A percentile compares a stretch with the other conserved stretches of the same genome.
phyloP scores from a whole-genome alignment of 2,888 invertebrate genomes.

The Mechanitis mazaeus region DNA sequence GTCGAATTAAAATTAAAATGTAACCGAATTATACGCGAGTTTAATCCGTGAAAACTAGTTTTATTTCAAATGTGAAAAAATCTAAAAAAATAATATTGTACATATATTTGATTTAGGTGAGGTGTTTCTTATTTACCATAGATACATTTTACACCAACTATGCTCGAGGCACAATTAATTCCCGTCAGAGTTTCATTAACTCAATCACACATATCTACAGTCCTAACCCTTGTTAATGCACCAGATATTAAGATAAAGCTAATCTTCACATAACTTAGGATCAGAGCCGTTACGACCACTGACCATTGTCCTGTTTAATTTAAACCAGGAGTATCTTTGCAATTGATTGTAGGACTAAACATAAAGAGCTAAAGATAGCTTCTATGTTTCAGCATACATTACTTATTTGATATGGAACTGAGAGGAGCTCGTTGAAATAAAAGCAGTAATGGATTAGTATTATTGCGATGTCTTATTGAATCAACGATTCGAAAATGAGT shows the following conservation, averaged over 20 bases:
- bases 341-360: constrained; percentile 63
- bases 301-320: constrained; percentile 76
- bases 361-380: constrained; percentile 12
- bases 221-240: constrained; percentile 51
- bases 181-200: constrained; percentile 32
- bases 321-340: constrained; percentile 52
- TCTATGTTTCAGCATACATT: constrained; percentile 18
- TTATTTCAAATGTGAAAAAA: too few relatives aligned
- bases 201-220: constrained; percentile 35
- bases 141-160: neutral
- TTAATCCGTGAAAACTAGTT: too few relatives aligned
- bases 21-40: too few relatives aligned
- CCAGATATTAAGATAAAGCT: constrained; percentile 72
- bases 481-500: constrained; percentile 14
- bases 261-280: constrained; percentile 75
- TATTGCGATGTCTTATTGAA: neutral
- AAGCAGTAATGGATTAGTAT: constrained; percentile 26
- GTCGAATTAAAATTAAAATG: too few relatives aligned
- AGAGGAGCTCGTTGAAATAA: neutral
- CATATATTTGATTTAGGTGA: too few relatives aligned
- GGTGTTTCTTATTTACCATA: neutral
- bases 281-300: constrained; percentile 62
- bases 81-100: too few relatives aligned
- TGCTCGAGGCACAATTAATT: constrained; percentile 21
- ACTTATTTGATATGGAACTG: constrained; percentile 15